Conservation (phyloP, 1,140 invertebrate species). For the Drosophila triauraria region DNA sequence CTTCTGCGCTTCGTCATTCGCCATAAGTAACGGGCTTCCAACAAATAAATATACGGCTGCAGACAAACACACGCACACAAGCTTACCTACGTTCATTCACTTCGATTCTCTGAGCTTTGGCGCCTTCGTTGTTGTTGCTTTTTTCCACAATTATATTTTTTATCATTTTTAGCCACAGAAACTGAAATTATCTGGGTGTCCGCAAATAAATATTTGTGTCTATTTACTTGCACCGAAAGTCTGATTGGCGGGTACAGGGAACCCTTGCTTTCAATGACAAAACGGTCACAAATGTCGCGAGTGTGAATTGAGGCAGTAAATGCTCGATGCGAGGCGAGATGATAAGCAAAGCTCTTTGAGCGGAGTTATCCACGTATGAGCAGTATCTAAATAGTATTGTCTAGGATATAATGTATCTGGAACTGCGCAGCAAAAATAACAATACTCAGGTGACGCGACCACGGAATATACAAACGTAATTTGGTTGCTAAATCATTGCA, state of each 20-base stretch:
- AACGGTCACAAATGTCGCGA: conserved; percentile 13
- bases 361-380: neutral
- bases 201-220: conserved; percentile 36
- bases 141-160: conserved; percentile 30
- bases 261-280: conserved; percentile 31
- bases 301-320: conserved; percentile 1
- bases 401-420: neutral
- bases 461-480: too few species aligned
- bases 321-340: neutral
- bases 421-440: neutral
- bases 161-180: conserved; percentile 51
- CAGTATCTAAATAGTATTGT: conserved; percentile 4
- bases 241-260: conserved; percentile 43
- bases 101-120: conserved; percentile 50
- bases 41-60: neutral
- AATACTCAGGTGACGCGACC: neutral
- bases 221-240: conserved; percentile 64
- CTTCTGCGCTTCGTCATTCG: conserved; percentile 26
- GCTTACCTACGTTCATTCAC: conserved; percentile 56
- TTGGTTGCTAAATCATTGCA: too few species aligned
- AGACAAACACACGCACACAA: conserved; percentile 9
- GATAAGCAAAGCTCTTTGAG: conserved; percentile 6
- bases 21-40: conserved; percentile 27
- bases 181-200: conserved; percentile 52
- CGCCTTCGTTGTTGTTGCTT: conserved; percentile 49